Conservation (phyloP, 2,797 vertebrate species). For the Rhinichthys osculus region DNA sequence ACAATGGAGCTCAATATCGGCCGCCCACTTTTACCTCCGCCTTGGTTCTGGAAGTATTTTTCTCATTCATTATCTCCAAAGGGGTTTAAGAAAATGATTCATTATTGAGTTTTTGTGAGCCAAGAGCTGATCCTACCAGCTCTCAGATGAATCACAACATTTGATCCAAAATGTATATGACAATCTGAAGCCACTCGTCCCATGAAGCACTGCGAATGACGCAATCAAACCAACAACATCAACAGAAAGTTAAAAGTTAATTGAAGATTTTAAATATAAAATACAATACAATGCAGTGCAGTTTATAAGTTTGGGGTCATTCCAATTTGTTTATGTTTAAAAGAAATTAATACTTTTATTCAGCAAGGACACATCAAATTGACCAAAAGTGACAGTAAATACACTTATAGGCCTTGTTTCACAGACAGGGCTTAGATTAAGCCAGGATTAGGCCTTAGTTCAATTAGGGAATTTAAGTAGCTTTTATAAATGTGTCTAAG, state of each 20-base stretch:
- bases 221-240: neutral
- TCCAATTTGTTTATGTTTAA: neutral
- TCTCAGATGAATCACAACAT: conserved; percentile 22
- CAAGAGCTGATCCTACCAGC: neutral
- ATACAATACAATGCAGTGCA: neutral
- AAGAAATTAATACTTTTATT: neutral
- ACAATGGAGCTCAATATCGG: conserved; percentile 21
- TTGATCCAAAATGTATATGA: neutral
- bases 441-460: neutral
- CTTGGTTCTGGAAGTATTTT: neutral
- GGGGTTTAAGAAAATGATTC: conserved; percentile 30
- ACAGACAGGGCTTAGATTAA: neutral
- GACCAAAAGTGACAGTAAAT: neutral
- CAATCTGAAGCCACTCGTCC: neutral
- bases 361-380: neutral
- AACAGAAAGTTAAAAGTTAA: neutral
- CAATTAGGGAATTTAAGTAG: neutral
- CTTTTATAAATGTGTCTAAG: no score
- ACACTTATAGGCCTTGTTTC: neutral
- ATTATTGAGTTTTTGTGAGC: neutral
- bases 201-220: neutral
- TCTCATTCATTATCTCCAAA: conserved; percentile 19
- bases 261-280: neutral
- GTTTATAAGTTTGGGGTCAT: neutral
- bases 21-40: conserved; percentile 22